Base-by-base conservation (phyloP, 2,113 vertebrate genomes). In the Nymphicus hollandicus region DNA sequence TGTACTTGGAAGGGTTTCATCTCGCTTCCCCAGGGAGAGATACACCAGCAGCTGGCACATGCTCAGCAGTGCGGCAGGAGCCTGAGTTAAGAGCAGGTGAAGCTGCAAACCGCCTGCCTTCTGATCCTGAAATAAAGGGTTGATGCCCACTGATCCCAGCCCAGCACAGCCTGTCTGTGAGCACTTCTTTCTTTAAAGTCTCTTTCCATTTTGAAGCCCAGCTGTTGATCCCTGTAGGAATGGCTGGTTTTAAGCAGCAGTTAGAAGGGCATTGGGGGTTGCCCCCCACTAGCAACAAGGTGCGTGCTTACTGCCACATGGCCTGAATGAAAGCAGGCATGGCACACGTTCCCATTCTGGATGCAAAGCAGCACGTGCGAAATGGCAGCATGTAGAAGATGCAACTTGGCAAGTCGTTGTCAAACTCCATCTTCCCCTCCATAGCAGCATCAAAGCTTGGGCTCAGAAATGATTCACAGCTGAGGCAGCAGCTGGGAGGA, bases 281-380 rank as follows among this genome's bases (percentile, higher is more conserved):
- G 58, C 49, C 46, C n/a, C n/a, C 19, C 10, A 13, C 24, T 0
- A 0, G 28, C 66, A 71, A 39, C 29, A 61, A 55, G 56, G n/a
- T 18, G 39, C 5, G 33, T 6, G 7, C 55, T 52, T 3, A 1
- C 7, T 65, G 58, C 50, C 24, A 37, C 2, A 1, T 2, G 1
- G 43, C 23, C 53, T 5, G 11, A 35, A 13, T 6, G 31, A 53
- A 41, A 1, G 2, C 53, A 24, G 17, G 8, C 35, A 47, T 5
- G 44, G 50, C 63, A 70, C 31, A 17, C 0, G 0, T 14, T 46
- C 52, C 47, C 39, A 2, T 27, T 73, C n/a, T 1, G 2, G 39
- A 35, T 15, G 31, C 49, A 73, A 52, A 74, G 29, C 3, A 13
- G 52, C 46, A 20, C 4, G 1, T 14, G 47, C 0, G 1, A 22